These are phyloP conservation scores for Horisme vitalbata DNA, from an alignment of 2,888 invertebrate genomes.

Conservation along the genomic window DNA sequence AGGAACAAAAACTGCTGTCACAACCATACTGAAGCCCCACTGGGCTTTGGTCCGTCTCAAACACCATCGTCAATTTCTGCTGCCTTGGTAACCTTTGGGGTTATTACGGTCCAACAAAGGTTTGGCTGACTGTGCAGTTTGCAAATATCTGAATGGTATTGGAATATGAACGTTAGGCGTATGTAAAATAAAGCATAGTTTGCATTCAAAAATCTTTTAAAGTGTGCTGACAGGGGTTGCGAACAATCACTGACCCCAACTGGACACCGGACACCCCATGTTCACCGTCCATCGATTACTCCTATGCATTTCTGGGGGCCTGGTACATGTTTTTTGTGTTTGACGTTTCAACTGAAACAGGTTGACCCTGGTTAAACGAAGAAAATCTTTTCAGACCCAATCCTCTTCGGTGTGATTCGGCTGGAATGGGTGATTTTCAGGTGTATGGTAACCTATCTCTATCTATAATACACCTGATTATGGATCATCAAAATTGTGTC, in stretches of 20 bases:
- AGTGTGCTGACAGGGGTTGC: no score
- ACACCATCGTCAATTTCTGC: slow-evolving; percentile 2
- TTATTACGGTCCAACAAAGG: background rate
- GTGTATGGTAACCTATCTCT: no score
- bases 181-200: no score
- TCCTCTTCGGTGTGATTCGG: no score
- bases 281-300: background rate
- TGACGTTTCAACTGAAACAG: background rate
- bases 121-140: no score
- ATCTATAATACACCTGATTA: no score
- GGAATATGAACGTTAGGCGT: no score
- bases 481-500: no score
- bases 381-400: no score
- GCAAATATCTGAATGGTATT: no score
- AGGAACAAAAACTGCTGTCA: background rate
- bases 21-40: background rate
- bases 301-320: background rate
- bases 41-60: background rate
- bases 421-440: no score
- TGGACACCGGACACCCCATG: background rate
- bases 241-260: background rate
- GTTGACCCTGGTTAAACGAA: background rate
- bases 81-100: slow-evolving; percentile 9
- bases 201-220: no score
- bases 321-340: background rate